Evolutionary conservation across 2,113 vertebrate genomes (phyloP).

Genomic region (Nerophis ophidion): DNA sequence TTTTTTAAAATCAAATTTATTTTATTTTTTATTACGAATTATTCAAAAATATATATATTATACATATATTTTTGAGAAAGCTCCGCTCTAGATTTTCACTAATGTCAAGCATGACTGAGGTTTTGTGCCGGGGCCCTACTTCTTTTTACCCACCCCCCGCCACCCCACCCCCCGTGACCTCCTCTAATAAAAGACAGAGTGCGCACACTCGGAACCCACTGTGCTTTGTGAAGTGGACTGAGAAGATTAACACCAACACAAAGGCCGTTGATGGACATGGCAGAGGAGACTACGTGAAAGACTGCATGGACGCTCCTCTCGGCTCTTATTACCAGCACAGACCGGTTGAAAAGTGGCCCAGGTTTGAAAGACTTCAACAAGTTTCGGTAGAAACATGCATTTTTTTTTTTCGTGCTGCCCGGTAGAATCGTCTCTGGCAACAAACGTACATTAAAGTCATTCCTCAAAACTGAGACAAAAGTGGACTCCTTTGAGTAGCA

Average conservation of each 20-base stretch:
- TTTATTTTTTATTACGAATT: too few relatives aligned
- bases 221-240: conserved; percentile 9
- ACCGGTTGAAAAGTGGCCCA: conserved; percentile 28
- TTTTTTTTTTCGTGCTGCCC: background rate
- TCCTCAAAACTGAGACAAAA: conserved; percentile 29
- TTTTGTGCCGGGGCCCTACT: too few relatives aligned
- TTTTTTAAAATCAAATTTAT: too few relatives aligned
- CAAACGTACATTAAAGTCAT: background rate
- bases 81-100: too few relatives aligned
- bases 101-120: too few relatives aligned
- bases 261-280: conserved; percentile 36
- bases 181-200: background rate
- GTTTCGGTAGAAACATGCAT: too few relatives aligned
- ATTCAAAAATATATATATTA: too few relatives aligned
- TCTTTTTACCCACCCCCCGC: too few relatives aligned
- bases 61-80: too few relatives aligned
- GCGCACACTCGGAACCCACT: conserved; percentile 5
- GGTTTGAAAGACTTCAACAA: too few relatives aligned
- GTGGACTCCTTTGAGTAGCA: conserved; percentile 38
- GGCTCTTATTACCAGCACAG: conserved; percentile 30
- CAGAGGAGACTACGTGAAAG: conserved; percentile 54
- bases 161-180: background rate
- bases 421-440: background rate
- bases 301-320: conserved; percentile 28
- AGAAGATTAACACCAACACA: conserved; percentile 39